Evolutionary conservation across 2,888 invertebrate species (phyloP), one percentile per base, ranked within the genome.

Genomic region (Drosophila nr. fundita): DNA sequence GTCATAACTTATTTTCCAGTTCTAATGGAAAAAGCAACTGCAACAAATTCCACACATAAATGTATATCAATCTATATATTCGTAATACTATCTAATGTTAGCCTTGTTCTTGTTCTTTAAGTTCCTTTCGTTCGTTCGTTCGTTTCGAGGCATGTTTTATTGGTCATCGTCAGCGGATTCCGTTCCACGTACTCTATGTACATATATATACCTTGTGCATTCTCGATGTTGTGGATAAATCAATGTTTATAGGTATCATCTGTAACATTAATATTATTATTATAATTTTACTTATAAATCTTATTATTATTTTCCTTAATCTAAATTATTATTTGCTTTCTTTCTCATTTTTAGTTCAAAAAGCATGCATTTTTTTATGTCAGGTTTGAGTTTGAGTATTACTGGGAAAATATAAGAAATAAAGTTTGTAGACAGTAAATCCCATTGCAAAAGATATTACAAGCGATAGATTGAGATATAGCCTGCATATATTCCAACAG

Each of bases 181-280:
- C 67, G 78, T 78, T 74, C 78, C 55, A 69, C 59, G 57, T 74
- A 38, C 32, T 66, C 18, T 40, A 50, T 50, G 42, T 65, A 21
- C 21, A 36, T 67, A 68, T 38, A 50, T 67, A 57, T 58, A 68
- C 70, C 77, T 79, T 78, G 82, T 89, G 91, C 88, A 91, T 90
- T 87, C 89, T 92, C 87, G 91, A 90, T 92, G 92, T 92, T 91
- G 91, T 92, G 89, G 93, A 89, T 90, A 85, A 68, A 69, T 68
- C 58, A 87, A 82, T 92, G 90, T 89, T 86, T 55, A 74, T 90
- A 89, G 87, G 87, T 87, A 87, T 83, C 83, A 88, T 72, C 49
- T 65, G 65, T 83, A 68, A 34, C 80, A 87, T 69, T 74, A 68
- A 77, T 54, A n/a, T 55, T 5, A 52, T 52, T 62, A 65, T 73